Evolutionary conservation across 1,140 invertebrate genomes (phyloP).

Genomic region (Trachelipus rathkii): DNA sequence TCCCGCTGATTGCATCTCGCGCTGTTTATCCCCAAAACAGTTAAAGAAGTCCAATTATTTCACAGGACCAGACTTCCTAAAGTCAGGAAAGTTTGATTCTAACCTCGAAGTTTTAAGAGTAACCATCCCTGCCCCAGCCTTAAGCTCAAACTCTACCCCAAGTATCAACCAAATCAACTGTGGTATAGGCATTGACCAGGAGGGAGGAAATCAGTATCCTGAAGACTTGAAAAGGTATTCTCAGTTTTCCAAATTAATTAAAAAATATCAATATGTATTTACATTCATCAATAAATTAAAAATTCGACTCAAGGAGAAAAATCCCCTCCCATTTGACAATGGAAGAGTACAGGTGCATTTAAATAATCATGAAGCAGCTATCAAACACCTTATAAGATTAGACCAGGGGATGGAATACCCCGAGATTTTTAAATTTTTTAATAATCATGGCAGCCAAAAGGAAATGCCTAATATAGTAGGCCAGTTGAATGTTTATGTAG

Average conservation of each 20-base stretch:
- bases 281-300: conserved; percentile 27
- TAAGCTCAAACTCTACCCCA: not conserved
- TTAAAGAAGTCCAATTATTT: not conserved
- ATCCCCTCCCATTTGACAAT: too few species aligned
- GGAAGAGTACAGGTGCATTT: too few species aligned
- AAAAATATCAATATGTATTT: not conserved
- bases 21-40: not conserved
- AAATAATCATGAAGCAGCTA: too few species aligned
- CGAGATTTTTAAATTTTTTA: not conserved
- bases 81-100: not conserved
- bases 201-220: not conserved
- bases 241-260: not conserved
- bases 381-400: too few species aligned
- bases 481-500: not conserved
- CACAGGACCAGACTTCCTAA: not conserved
- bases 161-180: not conserved
- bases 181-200: not conserved
- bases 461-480: not conserved
- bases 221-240: not conserved
- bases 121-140: not conserved
- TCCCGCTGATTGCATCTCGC: not conserved
- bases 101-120: not conserved
- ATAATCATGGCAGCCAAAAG: not conserved
- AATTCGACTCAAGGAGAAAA: not conserved
- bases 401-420: not conserved